These are phyloP conservation scores for Octonoba sinensis DNA, from an alignment of 2,888 invertebrate genomes.

Conservation along the genomic window DNA sequence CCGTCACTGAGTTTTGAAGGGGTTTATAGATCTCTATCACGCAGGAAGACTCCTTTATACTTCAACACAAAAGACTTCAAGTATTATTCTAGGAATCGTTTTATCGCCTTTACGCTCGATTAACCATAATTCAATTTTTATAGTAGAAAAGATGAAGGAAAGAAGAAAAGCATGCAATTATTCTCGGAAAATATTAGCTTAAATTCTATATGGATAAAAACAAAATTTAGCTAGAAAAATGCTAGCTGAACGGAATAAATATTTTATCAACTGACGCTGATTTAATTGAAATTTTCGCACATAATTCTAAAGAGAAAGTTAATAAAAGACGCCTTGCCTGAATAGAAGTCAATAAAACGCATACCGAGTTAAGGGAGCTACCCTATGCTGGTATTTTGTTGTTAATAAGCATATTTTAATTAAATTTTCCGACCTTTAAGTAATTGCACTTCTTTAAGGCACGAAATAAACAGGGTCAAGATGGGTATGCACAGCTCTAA, in stretches of 20 bases:
- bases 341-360: slow-evolving; percentile 39
- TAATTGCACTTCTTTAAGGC: slow-evolving; percentile 36
- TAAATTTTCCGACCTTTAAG: slow-evolving; percentile 50
- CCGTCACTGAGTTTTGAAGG: too few relatives aligned
- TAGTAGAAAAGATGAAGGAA: too few relatives aligned
- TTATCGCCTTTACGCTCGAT: too few relatives aligned
- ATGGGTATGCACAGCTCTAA: slow-evolving; percentile 38
- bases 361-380: slow-evolving; percentile 19
- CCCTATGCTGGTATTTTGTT: slow-evolving; percentile 28
- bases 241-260: slow-evolving; percentile 13
- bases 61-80: too few relatives aligned
- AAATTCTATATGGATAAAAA: slow-evolving; percentile 1
- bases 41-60: too few relatives aligned
- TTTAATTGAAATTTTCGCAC: slow-evolving; percentile 51
- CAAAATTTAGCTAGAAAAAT: neutral
- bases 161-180: too few relatives aligned
- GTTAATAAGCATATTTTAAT: slow-evolving; percentile 63
- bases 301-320: slow-evolving; percentile 39
- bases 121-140: too few relatives aligned
- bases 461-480: slow-evolving; percentile 20
- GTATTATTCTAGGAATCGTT: too few relatives aligned
- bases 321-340: slow-evolving; percentile 18
- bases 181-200: too few relatives aligned
- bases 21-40: too few relatives aligned
- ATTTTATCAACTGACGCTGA: slow-evolving; percentile 28